phyloP scores from a whole-genome alignment of 2,797 vertebrate genomes.

The Notamacropus eugenii region DNA sequence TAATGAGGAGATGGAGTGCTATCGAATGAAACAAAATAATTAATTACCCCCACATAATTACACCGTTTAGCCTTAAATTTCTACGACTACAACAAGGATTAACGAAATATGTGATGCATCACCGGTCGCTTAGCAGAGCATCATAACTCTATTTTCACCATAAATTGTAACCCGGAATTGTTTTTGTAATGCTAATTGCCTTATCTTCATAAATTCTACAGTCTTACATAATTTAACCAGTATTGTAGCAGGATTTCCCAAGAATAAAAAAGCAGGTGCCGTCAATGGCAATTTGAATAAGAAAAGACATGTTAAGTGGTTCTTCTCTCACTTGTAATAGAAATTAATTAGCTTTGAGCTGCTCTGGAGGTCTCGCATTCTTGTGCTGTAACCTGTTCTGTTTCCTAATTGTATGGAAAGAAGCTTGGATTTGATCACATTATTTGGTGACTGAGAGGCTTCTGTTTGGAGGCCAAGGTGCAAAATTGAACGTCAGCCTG shows the following conservation, averaged over 20 bases:
- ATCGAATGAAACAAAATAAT: conserved; percentile 77
- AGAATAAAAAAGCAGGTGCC: conserved; percentile 86
- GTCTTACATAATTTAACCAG: conserved; percentile 85
- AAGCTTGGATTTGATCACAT: conserved; percentile 81
- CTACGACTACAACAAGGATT: conserved; percentile 76
- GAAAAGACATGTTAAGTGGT: conserved; percentile 86
- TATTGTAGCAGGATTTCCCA: conserved; percentile 86
- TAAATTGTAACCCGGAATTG: conserved; percentile 83
- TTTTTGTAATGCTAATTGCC: conserved; percentile 87
- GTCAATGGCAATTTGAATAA: conserved; percentile 88
- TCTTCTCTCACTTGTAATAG: conserved; percentile 85
- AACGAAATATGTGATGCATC: conserved; percentile 78
- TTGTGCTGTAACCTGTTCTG: conserved; percentile 81
- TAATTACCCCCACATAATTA: conserved; percentile 76
- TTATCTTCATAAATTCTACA: conserved; percentile 86
- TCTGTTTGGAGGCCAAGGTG: conserved; percentile 82
- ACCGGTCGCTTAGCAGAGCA: conserved; percentile 82
- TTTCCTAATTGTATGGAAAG: conserved; percentile 83
- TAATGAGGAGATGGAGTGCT: conserved; percentile 55
- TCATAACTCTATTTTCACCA: conserved; percentile 81
- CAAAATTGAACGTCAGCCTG: conserved; percentile 48
- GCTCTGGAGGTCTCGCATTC: conserved; percentile 81
- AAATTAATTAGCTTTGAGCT: conserved; percentile 87
- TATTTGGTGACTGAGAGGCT: conserved; percentile 75
- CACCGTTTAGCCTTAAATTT: conserved; percentile 77